Evolutionary conservation across 2,797 vertebrate species (phyloP), one percentile per base, ranked within the genome.

Genomic region (Xenentodon cancila): DNA sequence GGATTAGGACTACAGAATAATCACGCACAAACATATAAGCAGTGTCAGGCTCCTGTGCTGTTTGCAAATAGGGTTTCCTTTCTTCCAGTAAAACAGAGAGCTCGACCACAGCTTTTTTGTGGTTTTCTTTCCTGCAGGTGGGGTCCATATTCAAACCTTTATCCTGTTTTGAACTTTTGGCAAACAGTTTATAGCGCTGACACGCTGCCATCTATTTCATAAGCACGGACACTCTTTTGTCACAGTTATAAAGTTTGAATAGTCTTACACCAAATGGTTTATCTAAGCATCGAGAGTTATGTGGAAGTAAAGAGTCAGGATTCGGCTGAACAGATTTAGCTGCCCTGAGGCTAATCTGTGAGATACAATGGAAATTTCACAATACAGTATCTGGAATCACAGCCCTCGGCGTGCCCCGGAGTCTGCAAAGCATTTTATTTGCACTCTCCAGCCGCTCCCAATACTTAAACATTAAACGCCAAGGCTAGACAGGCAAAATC

Each of bases 381-480:
- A 93, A 94, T 91, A 90, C 78, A 82, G 91, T 92, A 91, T 85
- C 80, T 91, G 81, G 85, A 92, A 91, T 93, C 91, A 79, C 87
- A 90, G 88, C 90, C 87, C 88, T 86, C 82, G 85, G 88, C 73
- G 75, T 88, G 86, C 87, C 87, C 68, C 55, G 51, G 85, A 91
- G 89, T 89, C 85, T 90, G 90, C 89, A 89, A 92, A 94, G 83
- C 86, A 90, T 92, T 93, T 92, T 94, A 92, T 94, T 94, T 94
- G 90, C 92, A 92, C 91, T 90, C 84, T 85, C 77, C 74, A 80
- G 89, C 93, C 93, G 88, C 93, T 93, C 93, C 93, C 93, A 93
- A 89, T 92, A 92, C 89, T 93, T 93, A 94, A 94, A 94, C 93
- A 94, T 90, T 90, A 92, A 92, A 91, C 91, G 88, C 85, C 86